Evolutionary conservation across 2,888 invertebrate genomes (phyloP).

Genomic region (Yponomeuta plumbellus): DNA sequence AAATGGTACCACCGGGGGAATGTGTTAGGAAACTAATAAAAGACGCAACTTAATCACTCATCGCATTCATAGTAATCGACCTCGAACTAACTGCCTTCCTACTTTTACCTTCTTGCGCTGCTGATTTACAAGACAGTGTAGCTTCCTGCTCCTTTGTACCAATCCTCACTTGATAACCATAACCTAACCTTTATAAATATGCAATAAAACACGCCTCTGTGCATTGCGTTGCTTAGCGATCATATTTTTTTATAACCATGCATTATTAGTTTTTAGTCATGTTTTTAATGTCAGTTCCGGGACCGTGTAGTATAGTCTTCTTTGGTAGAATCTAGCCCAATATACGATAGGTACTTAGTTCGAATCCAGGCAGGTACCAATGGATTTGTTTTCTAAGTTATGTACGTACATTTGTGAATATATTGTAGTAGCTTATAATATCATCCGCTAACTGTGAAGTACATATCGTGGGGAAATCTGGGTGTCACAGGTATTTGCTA

Average conservation of each 20-base stretch:
- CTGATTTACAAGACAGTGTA: not conserved
- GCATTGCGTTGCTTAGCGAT: not conserved
- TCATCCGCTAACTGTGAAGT: too few species aligned
- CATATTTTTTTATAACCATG: not conserved
- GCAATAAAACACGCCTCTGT: slow-evolving; percentile 5
- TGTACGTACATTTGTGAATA: too few species aligned
- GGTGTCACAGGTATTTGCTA: too few species aligned
- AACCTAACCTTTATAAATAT: slow-evolving; percentile 14
- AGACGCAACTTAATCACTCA: too few species aligned
- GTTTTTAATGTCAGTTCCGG: not conserved
- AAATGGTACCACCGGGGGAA: too few species aligned
- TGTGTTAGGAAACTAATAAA: too few species aligned
- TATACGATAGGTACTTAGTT: too few species aligned
- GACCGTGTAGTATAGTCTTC: not conserved
- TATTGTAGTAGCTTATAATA: too few species aligned
- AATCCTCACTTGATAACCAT: slow-evolving; percentile 2
- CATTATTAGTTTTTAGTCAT: not conserved
- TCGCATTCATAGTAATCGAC: not conserved
- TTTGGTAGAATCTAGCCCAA: too few species aligned
- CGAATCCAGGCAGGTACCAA: too few species aligned
- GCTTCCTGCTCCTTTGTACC: slow-evolving; percentile 14
- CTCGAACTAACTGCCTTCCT: not conserved
- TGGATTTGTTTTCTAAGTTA: too few species aligned
- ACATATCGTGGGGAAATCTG: too few species aligned
- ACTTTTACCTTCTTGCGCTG: not conserved